Evolutionary conservation across 2,888 invertebrate species (phyloP).

Genomic region (Lypha dubia): DNA sequence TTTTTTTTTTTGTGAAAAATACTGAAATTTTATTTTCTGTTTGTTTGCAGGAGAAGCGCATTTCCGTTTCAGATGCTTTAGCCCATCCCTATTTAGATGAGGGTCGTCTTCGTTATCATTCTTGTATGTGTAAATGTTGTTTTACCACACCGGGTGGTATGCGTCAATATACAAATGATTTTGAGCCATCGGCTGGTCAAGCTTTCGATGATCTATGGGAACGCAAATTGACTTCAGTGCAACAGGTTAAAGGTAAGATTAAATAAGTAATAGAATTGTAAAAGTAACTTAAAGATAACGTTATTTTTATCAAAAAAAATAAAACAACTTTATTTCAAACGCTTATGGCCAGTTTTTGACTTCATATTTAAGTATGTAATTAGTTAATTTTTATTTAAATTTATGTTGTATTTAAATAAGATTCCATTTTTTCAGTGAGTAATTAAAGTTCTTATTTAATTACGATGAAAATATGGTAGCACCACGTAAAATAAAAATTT

Average conservation of each 20-base stretch:
- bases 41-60: slow-evolving; percentile 91
- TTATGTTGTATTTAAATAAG: too few relatives aligned
- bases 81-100: slow-evolving; percentile 99
- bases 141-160: slow-evolving; percentile 90
- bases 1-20: not conserved
- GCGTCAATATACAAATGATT: slow-evolving; percentile 96
- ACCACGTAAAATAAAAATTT: too few relatives aligned
- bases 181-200: slow-evolving; percentile 95
- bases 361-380: too few relatives aligned
- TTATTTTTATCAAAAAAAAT: too few relatives aligned
- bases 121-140: slow-evolving; percentile 99
- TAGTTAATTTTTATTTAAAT: too few relatives aligned
- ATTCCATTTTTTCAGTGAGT: too few relatives aligned
- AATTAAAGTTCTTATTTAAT: too few relatives aligned
- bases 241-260: slow-evolving; percentile 96
- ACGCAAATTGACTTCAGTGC: slow-evolving; percentile 94
- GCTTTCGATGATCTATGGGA: slow-evolving; percentile 99
- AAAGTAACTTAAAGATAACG: not conserved
- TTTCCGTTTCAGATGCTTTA: slow-evolving; percentile 96
- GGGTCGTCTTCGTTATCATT: slow-evolving; percentile 98
- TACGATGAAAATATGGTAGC: too few relatives aligned
- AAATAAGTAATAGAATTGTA: not conserved
- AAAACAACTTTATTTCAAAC: too few relatives aligned
- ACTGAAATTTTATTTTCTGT: not conserved
- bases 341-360: too few relatives aligned